Base-by-base conservation (phyloP, 2,113 vertebrate genomes). In the Psephotus haematonotus region DNA sequence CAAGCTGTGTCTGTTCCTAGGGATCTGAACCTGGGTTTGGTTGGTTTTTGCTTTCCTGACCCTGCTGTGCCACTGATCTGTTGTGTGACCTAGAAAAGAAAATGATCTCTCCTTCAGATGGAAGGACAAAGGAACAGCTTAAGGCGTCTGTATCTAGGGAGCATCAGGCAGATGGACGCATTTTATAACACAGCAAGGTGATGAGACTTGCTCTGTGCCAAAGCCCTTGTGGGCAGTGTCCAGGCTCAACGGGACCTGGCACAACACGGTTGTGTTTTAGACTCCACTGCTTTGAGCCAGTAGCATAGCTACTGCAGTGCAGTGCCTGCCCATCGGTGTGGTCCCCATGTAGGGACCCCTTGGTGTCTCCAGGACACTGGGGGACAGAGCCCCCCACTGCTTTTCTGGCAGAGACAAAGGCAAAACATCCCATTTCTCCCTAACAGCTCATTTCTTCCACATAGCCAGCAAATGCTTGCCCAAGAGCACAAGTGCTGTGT, bases 81-180 rank as follows among this genome's bases (percentile, higher is more conserved):
- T 95, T 91, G 46, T 2, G 25, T 91, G 93, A 96, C 95, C 95
- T 92, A 94, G 89, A 96, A 96, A 96, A 93, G 47, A 68, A 95
- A 96, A 80, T 39, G 1, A 50, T 78, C 86, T 92, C 63, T 83
- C 72, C 46, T 82, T 88, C 70, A 25, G 18, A 87, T 0, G 22
- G 84, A 85, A 87, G 72, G 74, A 75, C 69, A 92, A 85, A 92
- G 52, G 67, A 85, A 85, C 70, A 91, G 93, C 93, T 95, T 92
- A 90, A 91, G 70, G 84, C 89, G 82, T 72, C 85, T 59, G 37
- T 52, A 49, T 44, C 67, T 31, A 47, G 55, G 88, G 46, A 68
- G 72, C 43, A 68, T 18, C 5, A 33, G 91, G 83, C 96, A 97
- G 92, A 93, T 92, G 96, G 95, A 59, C 3, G 1, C 29, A n/a